Evolutionary conservation across 2,797 vertebrate species (phyloP).

Genomic region (Tokudaia muenninki): DNA sequence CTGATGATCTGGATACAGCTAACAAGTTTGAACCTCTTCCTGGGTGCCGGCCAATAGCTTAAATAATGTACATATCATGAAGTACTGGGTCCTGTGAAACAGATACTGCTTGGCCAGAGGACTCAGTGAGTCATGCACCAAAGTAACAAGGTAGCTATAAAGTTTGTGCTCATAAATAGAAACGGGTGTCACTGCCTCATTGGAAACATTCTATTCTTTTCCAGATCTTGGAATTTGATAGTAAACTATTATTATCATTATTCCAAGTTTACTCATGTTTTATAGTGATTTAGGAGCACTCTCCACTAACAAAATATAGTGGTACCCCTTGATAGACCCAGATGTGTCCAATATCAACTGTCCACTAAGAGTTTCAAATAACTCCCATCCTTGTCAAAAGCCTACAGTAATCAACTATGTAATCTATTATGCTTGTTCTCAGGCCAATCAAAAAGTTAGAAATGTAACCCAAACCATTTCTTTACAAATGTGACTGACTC

Average conservation of each 20-base stretch:
- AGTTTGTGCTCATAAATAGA: neutral
- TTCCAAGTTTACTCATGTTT: neutral
- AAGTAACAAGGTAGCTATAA: neutral
- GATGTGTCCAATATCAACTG: neutral
- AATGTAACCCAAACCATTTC: neutral
- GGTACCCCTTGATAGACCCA: neutral
- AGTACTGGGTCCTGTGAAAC: neutral
- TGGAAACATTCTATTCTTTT: neutral
- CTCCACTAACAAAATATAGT: neutral
- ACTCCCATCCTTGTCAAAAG: neutral
- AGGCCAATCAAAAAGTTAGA: neutral
- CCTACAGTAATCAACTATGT: neutral
- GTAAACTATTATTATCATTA: neutral
- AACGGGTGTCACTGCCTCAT: neutral
- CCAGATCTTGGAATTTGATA: neutral
- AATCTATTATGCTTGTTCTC: neutral
- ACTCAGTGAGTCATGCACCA: neutral
- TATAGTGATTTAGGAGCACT: neutral
- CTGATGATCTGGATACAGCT: neutral
- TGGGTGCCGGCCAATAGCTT: neutral
- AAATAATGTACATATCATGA: neutral
- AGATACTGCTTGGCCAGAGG: neutral
- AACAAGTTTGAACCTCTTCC: neutral
- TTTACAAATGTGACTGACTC: neutral
- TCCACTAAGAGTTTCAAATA: neutral